These are phyloP conservation scores for Trachymyrmex septentrionalis DNA, from an alignment of 1,140 invertebrate genomes.

Conservation along the genomic window DNA sequence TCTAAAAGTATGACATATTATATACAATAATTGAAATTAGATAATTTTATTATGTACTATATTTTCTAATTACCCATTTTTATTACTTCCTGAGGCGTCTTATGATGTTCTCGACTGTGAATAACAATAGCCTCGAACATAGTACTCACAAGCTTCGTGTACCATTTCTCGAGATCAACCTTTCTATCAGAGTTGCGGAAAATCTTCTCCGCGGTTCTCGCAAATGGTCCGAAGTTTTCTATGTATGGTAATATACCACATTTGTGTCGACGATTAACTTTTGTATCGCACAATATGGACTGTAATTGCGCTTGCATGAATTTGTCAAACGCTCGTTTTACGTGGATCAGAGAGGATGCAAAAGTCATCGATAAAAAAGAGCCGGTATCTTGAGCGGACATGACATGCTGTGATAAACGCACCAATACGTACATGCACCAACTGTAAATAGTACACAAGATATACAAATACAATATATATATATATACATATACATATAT, in stretches of 20 bases:
- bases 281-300: slow-evolving; percentile 93
- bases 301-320: slow-evolving; percentile 96
- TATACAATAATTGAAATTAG: not conserved
- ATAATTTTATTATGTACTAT: not conserved
- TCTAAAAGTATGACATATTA: slow-evolving; percentile 87
- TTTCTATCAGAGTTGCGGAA: slow-evolving; percentile 95
- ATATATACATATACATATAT: not conserved
- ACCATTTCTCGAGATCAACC: slow-evolving; percentile 99
- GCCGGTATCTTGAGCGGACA: slow-evolving; percentile 96
- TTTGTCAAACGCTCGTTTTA: slow-evolving; percentile 98
- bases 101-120: slow-evolving; percentile 95
- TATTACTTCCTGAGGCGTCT: slow-evolving; percentile 97
- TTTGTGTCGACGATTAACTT: slow-evolving; percentile 91
- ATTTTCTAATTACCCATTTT: slow-evolving; percentile 91
- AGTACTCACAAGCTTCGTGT: slow-evolving; percentile 93
- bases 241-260: slow-evolving; percentile 97
- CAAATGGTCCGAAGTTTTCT: slow-evolving; percentile 96
- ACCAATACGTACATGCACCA: slow-evolving; percentile 97
- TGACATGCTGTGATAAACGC: slow-evolving; percentile 95
- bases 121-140: slow-evolving; percentile 95
- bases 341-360: slow-evolving; percentile 95
- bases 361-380: slow-evolving; percentile 97
- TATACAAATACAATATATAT: not conserved
- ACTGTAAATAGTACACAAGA: slow-evolving; percentile 86
- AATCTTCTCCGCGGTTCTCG: slow-evolving; percentile 94